phyloP scores from a whole-genome alignment of 2,888 invertebrate genomes.

The Nomada fabriciana region DNA sequence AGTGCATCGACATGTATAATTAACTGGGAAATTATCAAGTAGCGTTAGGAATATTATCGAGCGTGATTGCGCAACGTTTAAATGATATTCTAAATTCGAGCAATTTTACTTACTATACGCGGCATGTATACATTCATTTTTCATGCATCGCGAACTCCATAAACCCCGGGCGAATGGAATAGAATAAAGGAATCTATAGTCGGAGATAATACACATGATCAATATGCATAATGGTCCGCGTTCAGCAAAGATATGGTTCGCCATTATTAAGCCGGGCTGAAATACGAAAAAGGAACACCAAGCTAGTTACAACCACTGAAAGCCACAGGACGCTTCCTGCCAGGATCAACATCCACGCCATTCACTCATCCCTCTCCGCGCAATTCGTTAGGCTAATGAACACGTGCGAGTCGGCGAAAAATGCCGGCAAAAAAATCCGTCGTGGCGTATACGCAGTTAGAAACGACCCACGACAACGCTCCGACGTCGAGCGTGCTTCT shows the following conservation, averaged over 20 bases:
- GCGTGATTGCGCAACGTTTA: not conserved
- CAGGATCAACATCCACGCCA: not conserved
- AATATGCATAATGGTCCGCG: no score
- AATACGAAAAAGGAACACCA: no score
- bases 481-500: not conserved
- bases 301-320: no score
- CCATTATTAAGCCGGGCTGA: no score
- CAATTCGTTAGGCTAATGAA: constrained; percentile 24
- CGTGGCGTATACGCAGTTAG: not conserved
- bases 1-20: not conserved
- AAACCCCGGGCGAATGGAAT: no score
- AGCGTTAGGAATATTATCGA: not conserved
- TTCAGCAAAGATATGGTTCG: no score
- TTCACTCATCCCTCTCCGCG: not conserved
- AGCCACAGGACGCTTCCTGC: not conserved
- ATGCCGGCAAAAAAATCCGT: not conserved
- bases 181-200: no score
- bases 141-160: no score
- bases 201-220: no score
- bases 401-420: constrained; percentile 1
- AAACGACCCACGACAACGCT: not conserved
- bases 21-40: constrained; percentile 6
- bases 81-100: not conserved
- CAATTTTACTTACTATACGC: no score
- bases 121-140: no score